These are phyloP conservation scores for Caprella mutica DNA, from an alignment of 2,888 invertebrate species.

Conservation along the genomic window DNA sequence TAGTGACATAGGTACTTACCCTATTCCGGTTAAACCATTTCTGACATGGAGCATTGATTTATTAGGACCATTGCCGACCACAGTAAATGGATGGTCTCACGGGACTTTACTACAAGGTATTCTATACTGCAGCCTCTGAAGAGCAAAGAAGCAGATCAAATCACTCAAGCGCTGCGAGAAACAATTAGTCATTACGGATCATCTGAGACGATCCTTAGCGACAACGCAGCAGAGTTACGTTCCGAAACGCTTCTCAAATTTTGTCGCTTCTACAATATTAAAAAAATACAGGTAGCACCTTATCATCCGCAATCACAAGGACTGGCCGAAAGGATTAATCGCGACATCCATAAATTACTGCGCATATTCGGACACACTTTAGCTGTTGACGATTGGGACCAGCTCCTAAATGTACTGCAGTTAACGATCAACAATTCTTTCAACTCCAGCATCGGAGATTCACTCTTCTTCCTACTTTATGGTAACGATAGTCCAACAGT, in stretches of 20 bases:
- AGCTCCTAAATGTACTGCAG: background rate
- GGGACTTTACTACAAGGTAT: too few relatives aligned
- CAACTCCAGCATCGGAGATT: background rate
- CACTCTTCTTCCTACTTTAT: background rate
- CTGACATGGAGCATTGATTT: too few relatives aligned
- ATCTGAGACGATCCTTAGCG: background rate
- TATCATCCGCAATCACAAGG: background rate
- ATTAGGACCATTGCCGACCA: too few relatives aligned
- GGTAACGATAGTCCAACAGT: background rate
- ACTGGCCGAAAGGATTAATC: background rate
- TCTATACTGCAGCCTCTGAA: background rate
- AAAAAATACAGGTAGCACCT: background rate
- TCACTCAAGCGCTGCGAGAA: background rate
- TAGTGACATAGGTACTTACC: too few relatives aligned
- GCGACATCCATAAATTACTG: background rate
- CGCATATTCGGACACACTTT: background rate
- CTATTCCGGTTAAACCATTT: too few relatives aligned
- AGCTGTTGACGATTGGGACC: background rate
- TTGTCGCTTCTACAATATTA: background rate
- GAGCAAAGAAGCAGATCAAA: background rate
- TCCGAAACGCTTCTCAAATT: background rate
- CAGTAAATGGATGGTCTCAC: too few relatives aligned
- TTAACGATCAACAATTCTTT: background rate
- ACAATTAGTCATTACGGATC: background rate
- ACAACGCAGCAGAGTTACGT: background rate